A percentile compares a stretch with the other conserved stretches of the same genome.
phyloP scores from a whole-genome alignment of 2,113 vertebrate genomes.

The Muntiacus reevesi region DNA sequence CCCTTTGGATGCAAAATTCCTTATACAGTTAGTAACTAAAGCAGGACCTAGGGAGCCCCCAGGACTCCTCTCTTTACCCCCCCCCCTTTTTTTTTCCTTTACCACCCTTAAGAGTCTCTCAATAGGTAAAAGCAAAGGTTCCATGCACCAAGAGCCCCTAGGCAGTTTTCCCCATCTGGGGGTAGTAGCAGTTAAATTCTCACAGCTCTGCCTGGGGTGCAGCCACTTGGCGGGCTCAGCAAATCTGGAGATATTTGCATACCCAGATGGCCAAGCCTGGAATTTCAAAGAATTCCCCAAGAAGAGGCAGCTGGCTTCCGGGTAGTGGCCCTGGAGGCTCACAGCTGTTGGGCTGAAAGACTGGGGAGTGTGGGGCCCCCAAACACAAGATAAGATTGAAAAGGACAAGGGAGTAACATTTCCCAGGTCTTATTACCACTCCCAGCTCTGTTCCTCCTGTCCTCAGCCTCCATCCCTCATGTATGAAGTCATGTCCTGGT shows the following conservation, averaged over 20 bases:
- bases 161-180: not conserved
- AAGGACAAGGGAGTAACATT: not conserved
- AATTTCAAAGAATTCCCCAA: conserved; percentile 79
- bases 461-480: not conserved
- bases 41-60: not conserved
- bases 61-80: not conserved
- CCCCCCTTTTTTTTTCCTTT: no score
- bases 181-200: conserved; percentile 17
- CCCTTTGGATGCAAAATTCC: not conserved
- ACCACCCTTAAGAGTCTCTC: not conserved
- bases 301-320: conserved; percentile 73
- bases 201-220: conserved; percentile 56
- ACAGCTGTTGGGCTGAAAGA: conserved; percentile 51
- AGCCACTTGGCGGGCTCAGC: conserved; percentile 57
- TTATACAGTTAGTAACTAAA: not conserved
- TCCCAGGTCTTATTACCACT: not conserved
- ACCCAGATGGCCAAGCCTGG: conserved; percentile 80
- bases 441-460: not conserved
- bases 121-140: not conserved
- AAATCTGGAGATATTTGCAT: conserved; percentile 75
- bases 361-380: not conserved
- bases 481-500: not conserved
- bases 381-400: conserved; percentile 12
- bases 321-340: conserved; percentile 54
- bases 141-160: not conserved